Base-by-base conservation (phyloP, 2,888 invertebrate genomes). In the Beris chalybata region DNA sequence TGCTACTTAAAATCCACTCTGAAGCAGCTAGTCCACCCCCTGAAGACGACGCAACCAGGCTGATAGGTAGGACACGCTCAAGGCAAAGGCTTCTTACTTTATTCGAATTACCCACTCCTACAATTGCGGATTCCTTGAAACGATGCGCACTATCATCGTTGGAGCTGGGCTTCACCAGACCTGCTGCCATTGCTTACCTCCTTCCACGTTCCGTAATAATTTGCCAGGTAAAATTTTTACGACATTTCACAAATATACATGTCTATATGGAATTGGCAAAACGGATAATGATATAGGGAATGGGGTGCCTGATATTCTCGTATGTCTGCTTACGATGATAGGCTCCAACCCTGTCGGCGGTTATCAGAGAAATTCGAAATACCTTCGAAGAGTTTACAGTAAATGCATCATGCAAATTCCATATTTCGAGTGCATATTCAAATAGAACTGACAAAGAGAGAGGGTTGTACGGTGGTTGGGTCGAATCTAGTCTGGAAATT, bases 401-500 rank as follows among this genome's bases (percentile, higher is more conserved):
- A 47, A 58, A 67, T 67, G 67, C 67, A 67, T 57, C 67, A 67
- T 55, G 64, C 57, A 57, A 67, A 64, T 56, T 64, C 47, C 64
- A 64, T 67, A 67, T 67, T 67, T 52, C 57, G 63, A 64, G 57
- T 67, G 67, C 63, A 67, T 53, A 64, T 56, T 45, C 45, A 56
- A 30, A 55, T 9, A 31, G 52, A 67, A 56, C 31, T 32, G 57
- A 64, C 57, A 57, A 45, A 43, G 56, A 67, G 13, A 52, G 55
- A 63, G 47, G 50, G 53, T 15, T 48, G 30, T 11, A 47, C 9
- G 22, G 12, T 11, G 52, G 22, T 9, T 30, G 56, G 22, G 56
- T 13, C 30, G 43, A 30, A 22, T 13, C 44, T 38, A 44, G 43
- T 38, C 22, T 22, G 22, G 47, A 47, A 47, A 47, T 47, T 47